Evolutionary conservation across 2,797 vertebrate species (phyloP), one percentile per base, ranked within the genome.

Genomic region (Mormyrus proboscirostris): DNA sequence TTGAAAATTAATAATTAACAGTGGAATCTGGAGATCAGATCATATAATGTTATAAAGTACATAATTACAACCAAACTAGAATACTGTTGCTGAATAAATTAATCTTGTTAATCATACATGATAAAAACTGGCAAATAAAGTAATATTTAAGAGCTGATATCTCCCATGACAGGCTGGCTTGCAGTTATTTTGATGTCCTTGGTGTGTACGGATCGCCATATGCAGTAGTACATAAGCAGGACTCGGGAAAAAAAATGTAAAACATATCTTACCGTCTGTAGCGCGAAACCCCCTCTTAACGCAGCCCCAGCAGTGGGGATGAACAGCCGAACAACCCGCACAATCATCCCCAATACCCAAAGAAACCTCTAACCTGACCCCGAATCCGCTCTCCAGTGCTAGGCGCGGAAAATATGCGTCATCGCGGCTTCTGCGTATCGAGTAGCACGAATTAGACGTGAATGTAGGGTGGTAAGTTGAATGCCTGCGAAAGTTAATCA

Each of bases 161-260:
- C 10, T 1, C 29, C 33, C 6, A 59, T 12, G 19, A 9, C 55
- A 88, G 51, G 8, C 51, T 29, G 10, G 4, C 29, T 86, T 14
- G 49, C 51, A 86, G 25, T 86, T 33, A 86, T 29, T 86, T 85
- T 55, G 51, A 57, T 86, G 85, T 41, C 85, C 85, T 86, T 86
- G 85, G 50, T 55, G 10, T 55, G 50, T 55, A 14, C 84, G 3
- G 25, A 65, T 25, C 14, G 47, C 38, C 82, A 51, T 84, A 51
- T 49, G 4, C 82, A 51, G 16, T 25, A 84, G 8, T 12, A 22
- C 10, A 22, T 51, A 65, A 47, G 38, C 55, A 88, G 38, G 29
- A 87, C 33, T n/a, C 4, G 59, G 7, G 2, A 14, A n/a, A 53
- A 2, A 50, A 57, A 33, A 1, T 14, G 50, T 44, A 53, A 41